These are phyloP conservation scores for Dryas iulia DNA, from an alignment of 1,140 invertebrate species.

Conservation along the genomic window DNA sequence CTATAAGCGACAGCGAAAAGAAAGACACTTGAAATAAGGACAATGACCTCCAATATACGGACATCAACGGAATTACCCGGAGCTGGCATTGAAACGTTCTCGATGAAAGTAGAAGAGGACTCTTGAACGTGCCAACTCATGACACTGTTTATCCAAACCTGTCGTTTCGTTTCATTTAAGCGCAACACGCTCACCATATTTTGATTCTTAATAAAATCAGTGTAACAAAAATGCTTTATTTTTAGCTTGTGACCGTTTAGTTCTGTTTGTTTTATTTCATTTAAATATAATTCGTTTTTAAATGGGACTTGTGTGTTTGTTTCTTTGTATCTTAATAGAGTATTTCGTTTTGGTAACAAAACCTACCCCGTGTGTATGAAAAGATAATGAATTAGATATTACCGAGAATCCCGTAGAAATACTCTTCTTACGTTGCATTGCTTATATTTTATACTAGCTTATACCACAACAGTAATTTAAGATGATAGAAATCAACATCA, in stretches of 20 bases:
- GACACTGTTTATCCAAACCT: slow-evolving; percentile 58
- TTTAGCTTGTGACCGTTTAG: slow-evolving; percentile 67
- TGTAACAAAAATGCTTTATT: slow-evolving; percentile 56
- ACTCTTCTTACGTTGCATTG: too few species aligned
- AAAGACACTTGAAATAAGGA: slow-evolving; percentile 68
- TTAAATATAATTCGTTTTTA: slow-evolving; percentile 71
- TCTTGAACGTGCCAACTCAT: slow-evolving; percentile 61
- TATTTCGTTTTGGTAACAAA: background rate
- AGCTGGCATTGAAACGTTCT: slow-evolving; percentile 65
- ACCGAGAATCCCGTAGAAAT: too few species aligned
- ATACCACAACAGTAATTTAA: too few species aligned
- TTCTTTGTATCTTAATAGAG: slow-evolving; percentile 4
- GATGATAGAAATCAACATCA: too few species aligned
- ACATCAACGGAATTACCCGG: slow-evolving; percentile 72
- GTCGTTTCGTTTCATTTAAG: slow-evolving; percentile 62
- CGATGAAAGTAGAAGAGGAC: slow-evolving; percentile 57
- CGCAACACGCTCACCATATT: slow-evolving; percentile 51
- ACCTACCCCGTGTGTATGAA: background rate
- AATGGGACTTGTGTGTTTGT: slow-evolving; percentile 8
- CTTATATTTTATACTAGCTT: too few species aligned
- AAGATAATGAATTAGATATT: too few species aligned
- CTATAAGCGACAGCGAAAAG: slow-evolving; percentile 69
- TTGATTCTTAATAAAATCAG: slow-evolving; percentile 53
- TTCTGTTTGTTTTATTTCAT: slow-evolving; percentile 72
- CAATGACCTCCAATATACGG: slow-evolving; percentile 55